These are phyloP conservation scores for Atrina japonica DNA, from an alignment of 2,888 invertebrate species.

Conservation along the genomic window DNA sequence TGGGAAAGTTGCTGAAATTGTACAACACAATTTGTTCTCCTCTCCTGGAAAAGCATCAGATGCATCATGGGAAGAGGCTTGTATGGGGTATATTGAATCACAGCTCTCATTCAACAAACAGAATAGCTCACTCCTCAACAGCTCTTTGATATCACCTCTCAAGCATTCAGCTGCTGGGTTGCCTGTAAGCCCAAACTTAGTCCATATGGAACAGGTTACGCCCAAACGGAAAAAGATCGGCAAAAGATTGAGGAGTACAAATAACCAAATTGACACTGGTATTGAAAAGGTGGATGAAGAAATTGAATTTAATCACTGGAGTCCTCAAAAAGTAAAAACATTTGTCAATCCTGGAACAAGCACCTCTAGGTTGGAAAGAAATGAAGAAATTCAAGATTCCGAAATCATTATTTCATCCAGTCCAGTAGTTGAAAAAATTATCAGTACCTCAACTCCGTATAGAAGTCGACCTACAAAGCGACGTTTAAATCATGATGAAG, in stretches of 20 bases:
- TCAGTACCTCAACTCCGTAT: too few relatives aligned
- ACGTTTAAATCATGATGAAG: too few relatives aligned
- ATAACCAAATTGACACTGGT: slow-evolving; percentile 10
- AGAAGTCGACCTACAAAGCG: too few relatives aligned
- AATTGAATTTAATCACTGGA: slow-evolving; percentile 61
- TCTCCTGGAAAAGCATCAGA: slow-evolving; percentile 67
- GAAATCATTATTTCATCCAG: too few relatives aligned
- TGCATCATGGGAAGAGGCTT: slow-evolving; percentile 68
- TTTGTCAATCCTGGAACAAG: too few relatives aligned
- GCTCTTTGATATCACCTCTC: not conserved
- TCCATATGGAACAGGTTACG: not conserved
- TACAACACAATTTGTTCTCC: slow-evolving; percentile 44
- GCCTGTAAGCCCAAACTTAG: not conserved
- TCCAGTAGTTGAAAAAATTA: too few relatives aligned
- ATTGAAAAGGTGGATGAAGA: slow-evolving; percentile 57
- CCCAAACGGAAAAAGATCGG: slow-evolving; percentile 27
- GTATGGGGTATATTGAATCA: slow-evolving; percentile 61
- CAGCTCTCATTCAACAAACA: slow-evolving; percentile 20
- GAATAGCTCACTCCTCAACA: not conserved
- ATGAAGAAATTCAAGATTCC: too few relatives aligned
- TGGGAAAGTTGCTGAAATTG: slow-evolving; percentile 16
- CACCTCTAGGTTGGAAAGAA: too few relatives aligned
- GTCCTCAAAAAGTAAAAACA: slow-evolving; percentile 54
- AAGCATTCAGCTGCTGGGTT: not conserved
- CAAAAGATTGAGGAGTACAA: not conserved